Evolutionary conservation across 2,797 vertebrate genomes (phyloP).

Genomic region (Acrocephalus scirpaceus): DNA sequence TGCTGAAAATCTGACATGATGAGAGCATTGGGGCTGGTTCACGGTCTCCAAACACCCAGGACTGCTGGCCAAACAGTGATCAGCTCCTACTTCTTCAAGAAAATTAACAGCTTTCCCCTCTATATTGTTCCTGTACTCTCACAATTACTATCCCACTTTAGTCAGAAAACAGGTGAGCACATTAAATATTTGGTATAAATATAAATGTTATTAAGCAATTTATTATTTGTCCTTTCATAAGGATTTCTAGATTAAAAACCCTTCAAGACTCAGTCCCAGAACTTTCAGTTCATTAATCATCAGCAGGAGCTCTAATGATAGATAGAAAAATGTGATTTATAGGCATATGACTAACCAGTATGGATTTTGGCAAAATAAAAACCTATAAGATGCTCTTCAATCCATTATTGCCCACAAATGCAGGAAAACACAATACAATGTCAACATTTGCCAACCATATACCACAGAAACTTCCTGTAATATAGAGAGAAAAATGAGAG

Average conservation of each 20-base stretch:
- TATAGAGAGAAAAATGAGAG: not conserved
- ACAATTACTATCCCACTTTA: not conserved
- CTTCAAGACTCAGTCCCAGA: not conserved
- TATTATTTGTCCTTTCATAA: not conserved
- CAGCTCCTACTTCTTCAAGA: not conserved
- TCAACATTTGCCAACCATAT: slow-evolving; percentile 26
- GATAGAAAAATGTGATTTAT: slow-evolving; percentile 30
- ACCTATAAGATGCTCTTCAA: slow-evolving; percentile 1
- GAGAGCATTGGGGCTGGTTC: not conserved
- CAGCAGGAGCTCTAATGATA: slow-evolving; percentile 1
- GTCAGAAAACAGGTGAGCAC: not conserved
- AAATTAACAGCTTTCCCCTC: not conserved
- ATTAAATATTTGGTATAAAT: not conserved
- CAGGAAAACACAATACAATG: slow-evolving; percentile 47
- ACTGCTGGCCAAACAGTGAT: not conserved
- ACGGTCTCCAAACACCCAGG: not conserved
- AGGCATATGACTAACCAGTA: not conserved
- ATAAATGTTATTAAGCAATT: not conserved
- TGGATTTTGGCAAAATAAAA: slow-evolving; percentile 52
- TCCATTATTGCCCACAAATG: slow-evolving; percentile 57
- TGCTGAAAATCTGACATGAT: not conserved
- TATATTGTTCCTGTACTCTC: not conserved
- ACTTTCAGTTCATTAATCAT: slow-evolving; percentile 38
- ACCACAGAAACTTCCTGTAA: slow-evolving; percentile 40
- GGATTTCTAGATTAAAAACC: not conserved